Evolutionary conservation across 2,797 vertebrate species (phyloP).

Genomic region (Sorex maritimensis): DNA sequence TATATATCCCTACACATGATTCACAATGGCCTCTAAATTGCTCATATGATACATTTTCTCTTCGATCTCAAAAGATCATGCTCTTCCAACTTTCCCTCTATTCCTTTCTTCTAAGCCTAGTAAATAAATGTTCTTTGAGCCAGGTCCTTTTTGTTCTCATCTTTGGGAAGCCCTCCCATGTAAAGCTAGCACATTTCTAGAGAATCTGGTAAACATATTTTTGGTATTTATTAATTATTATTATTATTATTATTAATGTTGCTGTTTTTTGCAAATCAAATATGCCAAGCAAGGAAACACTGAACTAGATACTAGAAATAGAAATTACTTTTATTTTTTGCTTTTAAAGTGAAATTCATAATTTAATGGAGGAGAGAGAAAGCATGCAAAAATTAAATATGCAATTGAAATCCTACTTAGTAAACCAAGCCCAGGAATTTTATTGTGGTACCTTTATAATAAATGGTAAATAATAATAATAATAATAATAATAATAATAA

Average conservation of each 20-base stretch:
- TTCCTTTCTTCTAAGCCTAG: not conserved
- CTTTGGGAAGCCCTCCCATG: not conserved
- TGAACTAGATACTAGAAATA: slow-evolving; percentile 69
- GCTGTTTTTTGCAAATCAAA: not conserved
- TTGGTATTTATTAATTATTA: not conserved
- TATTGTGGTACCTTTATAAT: not conserved
- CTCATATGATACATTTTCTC: not conserved
- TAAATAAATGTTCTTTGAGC: not conserved
- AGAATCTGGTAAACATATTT: not conserved
- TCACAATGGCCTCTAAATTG: not conserved
- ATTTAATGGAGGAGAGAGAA: slow-evolving; percentile 69
- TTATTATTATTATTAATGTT: too few relatives aligned
- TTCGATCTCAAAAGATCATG: not conserved
- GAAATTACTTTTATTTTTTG: slow-evolving; percentile 69
- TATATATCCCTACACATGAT: not conserved
- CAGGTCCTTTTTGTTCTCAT: not conserved
- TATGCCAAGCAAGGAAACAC: not conserved
- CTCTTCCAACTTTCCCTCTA: not conserved
- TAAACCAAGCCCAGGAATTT: slow-evolving; percentile 60
- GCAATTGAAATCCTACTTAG: slow-evolving; percentile 18
- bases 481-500: too few relatives aligned
- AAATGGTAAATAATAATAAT: not conserved
- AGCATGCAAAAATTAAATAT: not conserved
- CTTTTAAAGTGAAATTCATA: slow-evolving; percentile 53
- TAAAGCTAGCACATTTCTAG: not conserved